Evolutionary conservation across 2,113 vertebrate species (phyloP).

Genomic region (Pycnonotus jocosus): DNA sequence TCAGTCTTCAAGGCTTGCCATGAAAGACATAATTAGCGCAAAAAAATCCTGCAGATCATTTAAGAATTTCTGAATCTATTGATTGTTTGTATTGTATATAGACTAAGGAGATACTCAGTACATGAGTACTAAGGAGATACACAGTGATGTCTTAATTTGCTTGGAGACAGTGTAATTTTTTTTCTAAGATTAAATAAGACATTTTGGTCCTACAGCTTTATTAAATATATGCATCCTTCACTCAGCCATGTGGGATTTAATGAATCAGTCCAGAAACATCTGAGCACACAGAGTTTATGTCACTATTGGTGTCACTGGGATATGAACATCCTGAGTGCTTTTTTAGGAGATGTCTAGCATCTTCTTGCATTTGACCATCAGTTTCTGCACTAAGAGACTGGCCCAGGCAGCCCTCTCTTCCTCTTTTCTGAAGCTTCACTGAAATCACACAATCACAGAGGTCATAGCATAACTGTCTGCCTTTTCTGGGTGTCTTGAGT

Average conservation of each 20-base stretch:
- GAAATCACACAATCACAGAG: fast-evolving
- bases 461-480: neutral
- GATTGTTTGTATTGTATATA: neutral
- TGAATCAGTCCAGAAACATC: neutral
- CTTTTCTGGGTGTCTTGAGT: neutral
- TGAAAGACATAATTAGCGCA: conserved; percentile 8
- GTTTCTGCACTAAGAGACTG: neutral
- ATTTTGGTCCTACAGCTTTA: neutral
- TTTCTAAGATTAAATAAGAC: neutral
- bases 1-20: neutral
- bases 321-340: neutral
- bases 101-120: neutral
- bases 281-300: neutral
- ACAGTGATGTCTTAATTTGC: neutral
- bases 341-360: neutral
- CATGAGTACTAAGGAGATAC: neutral
- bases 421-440: neutral
- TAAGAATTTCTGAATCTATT: neutral
- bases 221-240: neutral
- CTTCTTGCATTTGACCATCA: neutral
- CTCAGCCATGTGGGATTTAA: neutral
- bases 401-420: neutral
- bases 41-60: neutral
- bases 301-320: neutral
- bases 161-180: neutral